Evolutionary conservation across 2,113 vertebrate genomes (phyloP).

Genomic region (Egretta garzetta): DNA sequence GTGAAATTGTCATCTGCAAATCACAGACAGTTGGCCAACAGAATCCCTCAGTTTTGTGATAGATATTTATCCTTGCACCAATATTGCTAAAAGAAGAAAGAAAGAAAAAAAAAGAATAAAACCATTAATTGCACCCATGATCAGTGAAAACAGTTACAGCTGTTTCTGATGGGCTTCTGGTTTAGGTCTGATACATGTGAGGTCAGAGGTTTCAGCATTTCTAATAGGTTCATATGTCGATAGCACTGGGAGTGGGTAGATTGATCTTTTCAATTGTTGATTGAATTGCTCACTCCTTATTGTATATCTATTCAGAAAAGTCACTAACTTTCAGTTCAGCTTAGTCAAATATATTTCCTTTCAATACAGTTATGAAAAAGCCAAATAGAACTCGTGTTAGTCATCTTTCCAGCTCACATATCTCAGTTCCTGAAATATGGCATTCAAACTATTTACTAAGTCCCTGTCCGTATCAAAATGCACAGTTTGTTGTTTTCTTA

Average conservation of each 20-base stretch:
- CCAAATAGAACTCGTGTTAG: background rate
- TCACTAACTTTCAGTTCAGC: background rate
- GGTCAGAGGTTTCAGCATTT: background rate
- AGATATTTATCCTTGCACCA: background rate
- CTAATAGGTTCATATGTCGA: rapidly evolving
- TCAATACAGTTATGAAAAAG: background rate
- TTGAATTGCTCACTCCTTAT: background rate
- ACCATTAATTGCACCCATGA: background rate
- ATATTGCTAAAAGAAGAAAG: background rate
- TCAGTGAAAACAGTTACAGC: background rate
- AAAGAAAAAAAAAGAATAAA: background rate
- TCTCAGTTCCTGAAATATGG: background rate
- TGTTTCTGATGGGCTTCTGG: background rate
- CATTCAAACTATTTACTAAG: background rate
- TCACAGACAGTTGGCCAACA: background rate
- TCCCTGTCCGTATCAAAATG: background rate
- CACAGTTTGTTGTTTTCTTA: background rate
- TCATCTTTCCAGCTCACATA: background rate
- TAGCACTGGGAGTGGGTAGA: background rate
- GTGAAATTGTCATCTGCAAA: background rate
- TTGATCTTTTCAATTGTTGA: background rate
- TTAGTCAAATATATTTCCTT: background rate
- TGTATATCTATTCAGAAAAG: background rate
- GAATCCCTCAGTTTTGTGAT: background rate
- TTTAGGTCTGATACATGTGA: background rate